Evolutionary conservation across 2,888 invertebrate species (phyloP).

Genomic region (Sussaba pulchella): DNA sequence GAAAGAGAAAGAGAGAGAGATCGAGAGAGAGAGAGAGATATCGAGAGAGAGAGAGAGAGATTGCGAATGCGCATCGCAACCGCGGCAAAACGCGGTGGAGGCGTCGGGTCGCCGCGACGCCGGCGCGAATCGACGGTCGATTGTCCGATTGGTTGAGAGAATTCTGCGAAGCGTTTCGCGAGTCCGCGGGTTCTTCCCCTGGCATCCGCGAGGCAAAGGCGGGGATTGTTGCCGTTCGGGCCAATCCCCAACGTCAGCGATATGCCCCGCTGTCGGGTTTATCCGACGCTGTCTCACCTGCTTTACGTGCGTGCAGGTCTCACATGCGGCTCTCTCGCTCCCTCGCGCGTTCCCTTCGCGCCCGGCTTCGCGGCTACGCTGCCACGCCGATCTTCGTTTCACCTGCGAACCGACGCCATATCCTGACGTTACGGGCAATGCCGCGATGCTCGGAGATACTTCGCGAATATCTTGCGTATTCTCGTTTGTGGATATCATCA

Average conservation of each 20-base stretch:
- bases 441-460: neutral
- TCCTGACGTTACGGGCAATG: conserved; percentile 63
- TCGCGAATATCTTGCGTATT: too few species aligned
- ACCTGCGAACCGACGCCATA: conserved; percentile 65
- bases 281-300: conserved; percentile 50
- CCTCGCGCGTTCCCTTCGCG: too few species aligned
- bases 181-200: conserved; percentile 60
- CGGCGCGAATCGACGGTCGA: conserved; percentile 64
- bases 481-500: neutral
- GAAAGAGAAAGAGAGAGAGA: neutral
- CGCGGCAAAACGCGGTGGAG: conserved; percentile 46
- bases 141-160: conserved; percentile 65
- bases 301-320: conserved; percentile 17
- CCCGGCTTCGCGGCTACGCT: conserved; percentile 12
- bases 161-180: conserved; percentile 58
- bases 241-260: conserved; percentile 77
- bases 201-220: conserved; percentile 75
- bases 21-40: conserved; percentile 14
- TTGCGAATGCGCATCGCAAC: neutral
- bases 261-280: conserved; percentile 48
- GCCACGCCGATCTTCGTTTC: conserved; percentile 22
- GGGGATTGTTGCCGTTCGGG: conserved; percentile 80
- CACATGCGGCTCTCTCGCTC: conserved; percentile 34
- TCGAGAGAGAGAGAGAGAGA: neutral
- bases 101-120: conserved; percentile 58